phyloP scores from a whole-genome alignment of 2,797 vertebrate genomes.

The Synanceia verrucosa region DNA sequence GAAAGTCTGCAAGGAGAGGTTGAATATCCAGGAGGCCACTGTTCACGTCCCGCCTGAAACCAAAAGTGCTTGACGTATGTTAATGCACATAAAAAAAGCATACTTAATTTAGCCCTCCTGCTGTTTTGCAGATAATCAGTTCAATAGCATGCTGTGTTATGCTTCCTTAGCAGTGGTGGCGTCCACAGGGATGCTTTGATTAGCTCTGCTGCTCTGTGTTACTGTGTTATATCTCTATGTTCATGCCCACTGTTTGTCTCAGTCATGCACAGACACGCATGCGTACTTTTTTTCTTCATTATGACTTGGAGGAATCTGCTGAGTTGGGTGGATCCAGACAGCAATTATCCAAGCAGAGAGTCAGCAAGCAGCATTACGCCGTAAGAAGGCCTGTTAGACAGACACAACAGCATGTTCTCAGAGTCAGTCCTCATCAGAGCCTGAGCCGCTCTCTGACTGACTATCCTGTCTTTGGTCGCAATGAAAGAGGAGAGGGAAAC shows the following conservation, averaged over 20 bases:
- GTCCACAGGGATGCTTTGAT: conserved; percentile 33
- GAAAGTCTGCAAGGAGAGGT: too few species aligned
- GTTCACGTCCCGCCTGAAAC: too few species aligned
- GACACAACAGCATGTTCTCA: conserved; percentile 56
- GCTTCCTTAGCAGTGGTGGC: conserved; percentile 20
- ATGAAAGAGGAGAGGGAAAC: conserved; percentile 56
- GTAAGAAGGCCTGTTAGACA: conserved; percentile 50
- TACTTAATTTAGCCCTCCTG: too few species aligned
- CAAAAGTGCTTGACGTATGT: too few species aligned
- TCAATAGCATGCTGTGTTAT: neutral
- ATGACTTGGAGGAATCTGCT: conserved; percentile 62
- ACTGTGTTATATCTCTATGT: conserved; percentile 14
- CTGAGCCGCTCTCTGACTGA: conserved; percentile 36
- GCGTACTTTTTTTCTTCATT: conserved; percentile 54
- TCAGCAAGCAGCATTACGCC: conserved; percentile 46
- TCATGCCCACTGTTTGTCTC: conserved; percentile 8
- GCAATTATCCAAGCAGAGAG: conserved; percentile 71
- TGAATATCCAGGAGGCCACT: too few species aligned
- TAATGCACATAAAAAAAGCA: too few species aligned
- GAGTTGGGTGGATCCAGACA: conserved; percentile 54
- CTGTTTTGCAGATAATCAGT: neutral
- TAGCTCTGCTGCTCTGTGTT: conserved; percentile 26
- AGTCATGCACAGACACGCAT: conserved; percentile 6
- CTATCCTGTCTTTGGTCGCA: conserved; percentile 54
- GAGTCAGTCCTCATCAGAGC: conserved; percentile 59